Evolutionary conservation across 2,888 invertebrate species (phyloP), one percentile per base, ranked within the genome.

Genomic region (Diarsia dahlii): DNA sequence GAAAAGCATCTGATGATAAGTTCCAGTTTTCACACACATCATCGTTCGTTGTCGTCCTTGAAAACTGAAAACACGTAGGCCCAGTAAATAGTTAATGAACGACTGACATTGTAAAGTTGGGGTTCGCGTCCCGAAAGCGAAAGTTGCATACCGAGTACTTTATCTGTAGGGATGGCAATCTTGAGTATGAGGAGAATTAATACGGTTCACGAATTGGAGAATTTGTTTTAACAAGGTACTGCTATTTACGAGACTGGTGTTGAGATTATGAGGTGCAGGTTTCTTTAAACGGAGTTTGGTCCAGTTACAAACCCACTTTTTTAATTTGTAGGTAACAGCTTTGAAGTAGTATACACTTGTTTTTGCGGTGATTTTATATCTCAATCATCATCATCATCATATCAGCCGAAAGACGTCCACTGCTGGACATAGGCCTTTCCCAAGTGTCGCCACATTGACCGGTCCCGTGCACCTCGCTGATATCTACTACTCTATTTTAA

Each of bases 101-200:
- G 79, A 74, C 87, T 87, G 88, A 89, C 91, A 90, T 89, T 89
- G 90, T 86, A 80, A 90, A 91, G 90, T 90, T 90, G 82, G 83
- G 86, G 77, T 85, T 88, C 84, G 82, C 87, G 86, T 91, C 89
- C 89, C 76, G 90, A 92, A 90, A 92, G 89, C 66, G 91, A 92
- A 89, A 92, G 92, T 91, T 89, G 78, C 81, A 80, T 79, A 80
- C 84, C 79, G 76, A 71, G 63, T 76, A 79, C 78, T 83, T 78
- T 64, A 23, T 65, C 50, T 54, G 9, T 71, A 87, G 82, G 85
- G 85, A 3, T 82, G 87, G 45, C 79, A n/a, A 23, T 48, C 52
- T 63, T 45, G 6, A 62, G 48, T 20, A 23, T 13, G 18, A 48
- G n/a, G 8, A 13, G 6, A 15, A 71, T 62, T 34, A 0, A 34